Percentiles rank a stretch among this genome's conserved stretches.
Conservation (phyloP, 2,113 vertebrate species). For the Oryzias javanicus region DNA sequence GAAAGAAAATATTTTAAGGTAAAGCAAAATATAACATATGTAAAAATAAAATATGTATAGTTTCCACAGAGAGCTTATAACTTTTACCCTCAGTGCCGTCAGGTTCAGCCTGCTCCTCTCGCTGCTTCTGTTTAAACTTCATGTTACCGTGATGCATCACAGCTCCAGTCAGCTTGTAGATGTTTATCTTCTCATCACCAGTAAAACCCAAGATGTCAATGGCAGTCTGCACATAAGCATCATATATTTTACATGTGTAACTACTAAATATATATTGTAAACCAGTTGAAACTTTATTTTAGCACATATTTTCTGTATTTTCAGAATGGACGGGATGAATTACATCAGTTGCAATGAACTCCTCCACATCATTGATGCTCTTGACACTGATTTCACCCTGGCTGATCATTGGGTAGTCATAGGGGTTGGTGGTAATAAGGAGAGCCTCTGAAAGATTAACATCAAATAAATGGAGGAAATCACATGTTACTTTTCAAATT, state of each 20-base stretch:
- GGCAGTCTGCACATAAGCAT: slow-evolving; percentile 50
- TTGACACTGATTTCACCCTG: slow-evolving; percentile 3
- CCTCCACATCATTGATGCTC: no score
- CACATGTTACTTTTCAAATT: background rate
- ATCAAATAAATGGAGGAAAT: background rate
- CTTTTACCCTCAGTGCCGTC: slow-evolving; percentile 16
- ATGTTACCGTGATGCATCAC: no score
- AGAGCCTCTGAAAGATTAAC: slow-evolving; percentile 62
- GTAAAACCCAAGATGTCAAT: slow-evolving; percentile 81
- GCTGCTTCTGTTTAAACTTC: no score
- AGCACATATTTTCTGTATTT: no score
- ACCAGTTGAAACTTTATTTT: no score
- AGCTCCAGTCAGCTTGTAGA: slow-evolving; percentile 79
- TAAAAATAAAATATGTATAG: no score
- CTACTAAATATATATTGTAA: no score
- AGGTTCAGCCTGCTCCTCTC: no score
- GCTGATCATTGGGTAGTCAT: slow-evolving; percentile 71
- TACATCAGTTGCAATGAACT: slow-evolving; percentile 34
- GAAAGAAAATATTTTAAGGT: no score
- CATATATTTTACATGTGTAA: background rate
- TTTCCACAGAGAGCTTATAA: no score
- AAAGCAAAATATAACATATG: slow-evolving; percentile 42
- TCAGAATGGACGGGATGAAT: background rate
- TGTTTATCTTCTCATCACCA: slow-evolving; percentile 81
- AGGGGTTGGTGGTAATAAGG: slow-evolving; percentile 71